Percentiles rank a stretch among this genome's conserved stretches.
phyloP scores from a whole-genome alignment of 92 coral and sea anemone genomes.

The Parazoanthus atlanticus region DNA sequence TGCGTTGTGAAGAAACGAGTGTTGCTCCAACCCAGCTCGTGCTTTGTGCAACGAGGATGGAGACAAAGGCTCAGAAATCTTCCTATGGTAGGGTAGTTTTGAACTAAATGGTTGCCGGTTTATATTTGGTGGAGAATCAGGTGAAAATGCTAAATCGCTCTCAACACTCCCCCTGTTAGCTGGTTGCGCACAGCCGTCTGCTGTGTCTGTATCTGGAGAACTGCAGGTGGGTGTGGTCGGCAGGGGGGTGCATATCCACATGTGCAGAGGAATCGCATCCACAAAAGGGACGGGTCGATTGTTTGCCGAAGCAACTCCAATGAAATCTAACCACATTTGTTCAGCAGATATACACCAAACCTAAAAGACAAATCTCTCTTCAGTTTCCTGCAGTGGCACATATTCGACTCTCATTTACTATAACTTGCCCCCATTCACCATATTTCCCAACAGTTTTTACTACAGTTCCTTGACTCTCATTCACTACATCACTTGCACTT shows the following conservation, averaged over 20 bases:
- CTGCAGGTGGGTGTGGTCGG: constrained; percentile 29
- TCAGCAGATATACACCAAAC: constrained; percentile 93
- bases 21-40: constrained; percentile 40
- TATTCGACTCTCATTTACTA: too few relatives aligned
- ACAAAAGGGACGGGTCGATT: constrained; percentile 89
- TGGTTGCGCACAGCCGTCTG: neutral
- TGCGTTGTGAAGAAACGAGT: constrained; percentile 40
- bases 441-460: too few relatives aligned
- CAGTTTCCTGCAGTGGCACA: neutral
- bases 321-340: constrained; percentile 92
- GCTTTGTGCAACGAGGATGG: constrained; percentile 39
- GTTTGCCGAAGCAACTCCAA: constrained; percentile 75
- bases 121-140: neutral
- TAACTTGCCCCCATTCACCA: too few relatives aligned
- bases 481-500: too few relatives aligned
- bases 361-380: constrained; percentile 24
- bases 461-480: too few relatives aligned
- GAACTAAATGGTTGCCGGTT: neutral
- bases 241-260: constrained; percentile 95
- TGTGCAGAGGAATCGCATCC: constrained; percentile 86
- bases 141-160: neutral
- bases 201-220: neutral
- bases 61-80: constrained; percentile 47
- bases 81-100: constrained; percentile 8
- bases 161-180: constrained; percentile 11